phyloP scores from a whole-genome alignment of 1,140 invertebrate genomes.

The Drepana arcuata region DNA sequence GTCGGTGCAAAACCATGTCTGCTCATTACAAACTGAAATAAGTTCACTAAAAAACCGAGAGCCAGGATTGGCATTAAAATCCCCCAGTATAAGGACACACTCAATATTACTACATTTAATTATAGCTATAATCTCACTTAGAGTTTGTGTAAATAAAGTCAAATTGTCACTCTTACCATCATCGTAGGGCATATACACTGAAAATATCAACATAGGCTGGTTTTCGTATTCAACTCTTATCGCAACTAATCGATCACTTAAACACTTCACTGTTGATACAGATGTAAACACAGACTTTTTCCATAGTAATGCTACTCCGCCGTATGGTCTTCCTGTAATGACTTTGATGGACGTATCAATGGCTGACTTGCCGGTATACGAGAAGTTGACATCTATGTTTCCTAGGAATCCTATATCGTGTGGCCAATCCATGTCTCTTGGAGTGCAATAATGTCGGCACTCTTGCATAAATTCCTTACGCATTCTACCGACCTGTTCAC shows the following conservation, averaged over 20 bases:
- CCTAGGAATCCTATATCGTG: neutral
- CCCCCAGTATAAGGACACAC: constrained; percentile 4
- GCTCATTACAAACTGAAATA: constrained; percentile 6
- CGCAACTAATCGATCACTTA: neutral
- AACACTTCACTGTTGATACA: neutral
- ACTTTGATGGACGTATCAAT: neutral
- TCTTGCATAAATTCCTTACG: neutral
- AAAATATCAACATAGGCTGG: neutral
- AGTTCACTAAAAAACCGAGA: constrained; percentile 10
- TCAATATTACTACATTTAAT: constrained; percentile 1
- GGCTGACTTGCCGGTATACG: neutral
- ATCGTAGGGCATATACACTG: neutral
- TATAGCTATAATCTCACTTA: constrained; percentile 4
- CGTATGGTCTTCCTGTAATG: neutral
- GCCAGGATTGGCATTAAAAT: constrained; percentile 5
- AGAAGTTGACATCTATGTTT: neutral
- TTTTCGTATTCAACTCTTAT: neutral
- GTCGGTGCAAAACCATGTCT: neutral
- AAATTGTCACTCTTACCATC: neutral
- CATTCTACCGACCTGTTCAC: neutral
- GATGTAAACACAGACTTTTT: neutral
- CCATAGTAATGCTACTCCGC: neutral
- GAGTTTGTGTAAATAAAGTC: neutral
- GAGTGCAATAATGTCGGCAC: neutral
- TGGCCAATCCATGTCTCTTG: neutral